A percentile compares a stretch with the other conserved stretches of the same genome.
Conservation (phyloP, 1,140 invertebrate genomes). For the Episyrphus balteatus region DNA sequence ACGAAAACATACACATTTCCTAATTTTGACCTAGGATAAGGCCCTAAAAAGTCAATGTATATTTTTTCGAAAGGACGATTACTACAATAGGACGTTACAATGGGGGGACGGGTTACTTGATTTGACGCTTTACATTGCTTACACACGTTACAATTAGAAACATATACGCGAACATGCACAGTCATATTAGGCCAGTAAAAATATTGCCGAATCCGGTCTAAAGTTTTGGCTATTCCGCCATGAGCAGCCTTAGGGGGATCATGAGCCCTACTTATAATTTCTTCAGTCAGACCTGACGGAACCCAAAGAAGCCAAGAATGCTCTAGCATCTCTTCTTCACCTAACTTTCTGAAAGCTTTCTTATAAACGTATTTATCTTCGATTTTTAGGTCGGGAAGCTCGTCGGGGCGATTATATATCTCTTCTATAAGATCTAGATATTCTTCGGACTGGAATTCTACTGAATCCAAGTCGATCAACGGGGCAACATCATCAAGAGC, state of each 20-base stretch:
- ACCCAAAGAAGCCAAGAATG: conserved; percentile 1
- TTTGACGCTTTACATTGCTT: neutral
- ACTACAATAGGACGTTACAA: neutral
- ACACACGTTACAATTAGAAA: conserved; percentile 1
- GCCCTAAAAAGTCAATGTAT: conserved; percentile 6
- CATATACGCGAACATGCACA: neutral
- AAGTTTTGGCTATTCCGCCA: neutral
- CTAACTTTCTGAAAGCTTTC: too few species aligned
- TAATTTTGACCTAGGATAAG: conserved; percentile 5
- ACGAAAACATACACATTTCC: conserved; percentile 6
- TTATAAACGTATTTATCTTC: too few species aligned
- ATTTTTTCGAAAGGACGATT: conserved; percentile 1
- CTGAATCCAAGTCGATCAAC: too few species aligned
- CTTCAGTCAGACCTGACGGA: neutral
- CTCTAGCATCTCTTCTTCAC: too few species aligned
- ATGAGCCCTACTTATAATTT: neutral
- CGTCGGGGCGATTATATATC: too few species aligned
- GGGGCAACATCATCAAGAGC: too few species aligned
- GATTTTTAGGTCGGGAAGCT: too few species aligned
- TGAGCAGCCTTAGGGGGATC: neutral
- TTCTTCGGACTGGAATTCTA: too few species aligned
- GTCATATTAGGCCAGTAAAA: conserved; percentile 4
- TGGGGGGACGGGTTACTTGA: neutral
- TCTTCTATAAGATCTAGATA: too few species aligned
- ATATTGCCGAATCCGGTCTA: neutral